A percentile compares a stretch with the other conserved stretches of the same genome.
phyloP scores from a whole-genome alignment of 2,888 invertebrate genomes.

The Lydus trimaculatus region DNA sequence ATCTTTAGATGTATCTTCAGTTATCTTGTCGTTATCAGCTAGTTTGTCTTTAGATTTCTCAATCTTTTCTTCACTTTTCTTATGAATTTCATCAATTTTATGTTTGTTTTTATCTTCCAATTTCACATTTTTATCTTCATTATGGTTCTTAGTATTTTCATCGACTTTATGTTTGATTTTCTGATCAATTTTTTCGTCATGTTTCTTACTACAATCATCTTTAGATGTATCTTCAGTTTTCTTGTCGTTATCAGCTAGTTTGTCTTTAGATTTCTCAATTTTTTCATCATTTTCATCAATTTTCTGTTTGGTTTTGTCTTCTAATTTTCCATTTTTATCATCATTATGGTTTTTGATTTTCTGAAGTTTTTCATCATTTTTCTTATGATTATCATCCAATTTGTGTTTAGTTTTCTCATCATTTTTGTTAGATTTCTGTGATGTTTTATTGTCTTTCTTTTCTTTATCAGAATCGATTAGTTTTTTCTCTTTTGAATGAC shows the following conservation, averaged over 20 bases:
- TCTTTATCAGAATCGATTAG: background rate
- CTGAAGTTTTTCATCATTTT: background rate
- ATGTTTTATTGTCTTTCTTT: slow-evolving; percentile 3
- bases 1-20: background rate
- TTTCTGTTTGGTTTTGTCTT: slow-evolving; percentile 10
- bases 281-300: slow-evolving; percentile 1
- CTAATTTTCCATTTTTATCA: background rate
- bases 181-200: background rate
- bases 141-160: background rate
- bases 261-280: background rate
- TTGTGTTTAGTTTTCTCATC: background rate
- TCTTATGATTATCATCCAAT: background rate
- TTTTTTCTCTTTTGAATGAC: slow-evolving; percentile 19
- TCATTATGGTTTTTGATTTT: slow-evolving; percentile 5
- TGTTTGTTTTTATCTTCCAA: slow-evolving; percentile 4
- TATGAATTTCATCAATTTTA: slow-evolving; percentile 5
- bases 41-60: background rate
- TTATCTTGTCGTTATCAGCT: background rate
- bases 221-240: background rate
- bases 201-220: background rate
- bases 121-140: background rate
- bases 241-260: background rate
- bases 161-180: background rate
- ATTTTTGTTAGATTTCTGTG: background rate
- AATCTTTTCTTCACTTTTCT: background rate